These are phyloP conservation scores for Anthoptus insignis DNA, from an alignment of 2,888 invertebrate genomes.

Conservation along the genomic window DNA sequence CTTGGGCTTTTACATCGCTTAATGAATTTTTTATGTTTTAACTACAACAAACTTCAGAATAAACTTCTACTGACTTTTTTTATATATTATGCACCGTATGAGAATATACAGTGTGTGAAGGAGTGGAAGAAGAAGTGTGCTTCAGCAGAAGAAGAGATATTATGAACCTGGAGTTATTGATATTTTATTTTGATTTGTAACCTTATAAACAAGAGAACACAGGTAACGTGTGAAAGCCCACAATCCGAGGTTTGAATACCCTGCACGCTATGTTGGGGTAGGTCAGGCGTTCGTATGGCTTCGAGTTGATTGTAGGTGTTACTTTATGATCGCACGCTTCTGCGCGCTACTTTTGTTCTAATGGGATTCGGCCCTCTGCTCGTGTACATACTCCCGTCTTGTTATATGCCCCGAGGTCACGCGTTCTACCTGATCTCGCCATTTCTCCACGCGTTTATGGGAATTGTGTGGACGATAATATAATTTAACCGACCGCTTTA, in stretches of 20 bases:
- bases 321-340: constrained; percentile 81
- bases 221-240: constrained; percentile 36
- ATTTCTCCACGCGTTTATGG: constrained; percentile 72
- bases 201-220: constrained; percentile 13
- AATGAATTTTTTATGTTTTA: too few relatives aligned
- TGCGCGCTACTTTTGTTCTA: constrained; percentile 81
- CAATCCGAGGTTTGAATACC: constrained; percentile 33
- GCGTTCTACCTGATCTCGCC: constrained; percentile 72
- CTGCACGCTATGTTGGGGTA: constrained; percentile 66
- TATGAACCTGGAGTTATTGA: too few relatives aligned
- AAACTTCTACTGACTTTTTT: too few relatives aligned
- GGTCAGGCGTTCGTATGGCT: constrained; percentile 70
- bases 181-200: background rate
- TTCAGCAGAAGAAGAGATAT: too few relatives aligned
- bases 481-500: constrained; percentile 59
- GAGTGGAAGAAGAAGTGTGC: too few relatives aligned
- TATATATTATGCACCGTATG: too few relatives aligned
- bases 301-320: constrained; percentile 70
- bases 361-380: constrained; percentile 66
- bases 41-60: too few relatives aligned
- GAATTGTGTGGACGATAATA: constrained; percentile 64
- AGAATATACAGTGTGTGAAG: too few relatives aligned
- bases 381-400: constrained; percentile 66
- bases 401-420: constrained; percentile 71
- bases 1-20: too few relatives aligned